These are phyloP conservation scores for Eciton burchellii DNA, from an alignment of 1,140 invertebrate species.

Conservation along the genomic window DNA sequence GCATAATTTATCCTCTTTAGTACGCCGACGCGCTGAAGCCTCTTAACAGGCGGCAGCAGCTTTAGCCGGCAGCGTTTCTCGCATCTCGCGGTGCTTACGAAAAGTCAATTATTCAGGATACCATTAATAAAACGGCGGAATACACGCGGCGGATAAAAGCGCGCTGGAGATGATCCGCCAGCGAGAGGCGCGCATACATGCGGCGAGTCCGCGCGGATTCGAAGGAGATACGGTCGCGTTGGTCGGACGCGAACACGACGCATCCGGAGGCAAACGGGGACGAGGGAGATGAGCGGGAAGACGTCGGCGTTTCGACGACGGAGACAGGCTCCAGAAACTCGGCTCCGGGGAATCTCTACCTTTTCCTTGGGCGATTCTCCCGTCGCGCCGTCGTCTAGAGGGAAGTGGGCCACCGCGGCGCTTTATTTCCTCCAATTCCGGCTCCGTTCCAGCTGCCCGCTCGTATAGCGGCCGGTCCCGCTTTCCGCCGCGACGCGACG, in stretches of 20 bases:
- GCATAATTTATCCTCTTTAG: slow-evolving; percentile 57
- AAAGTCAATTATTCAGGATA: slow-evolving; percentile 69
- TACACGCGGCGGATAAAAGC: slow-evolving; percentile 59
- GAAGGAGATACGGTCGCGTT: slow-evolving; percentile 53
- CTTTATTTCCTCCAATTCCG: slow-evolving; percentile 71
- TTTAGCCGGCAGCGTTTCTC: slow-evolving; percentile 14
- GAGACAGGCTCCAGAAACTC: slow-evolving; percentile 58
- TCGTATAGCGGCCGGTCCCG: slow-evolving; percentile 48
- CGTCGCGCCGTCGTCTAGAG: not conserved
- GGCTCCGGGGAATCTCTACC: slow-evolving; percentile 56
- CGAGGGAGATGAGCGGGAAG: slow-evolving; percentile 4
- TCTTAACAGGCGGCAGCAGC: slow-evolving; percentile 24
- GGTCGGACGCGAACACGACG: not conserved
- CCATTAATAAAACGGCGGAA: slow-evolving; percentile 66
- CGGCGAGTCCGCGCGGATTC: slow-evolving; percentile 4
- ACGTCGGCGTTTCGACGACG: slow-evolving; percentile 16
- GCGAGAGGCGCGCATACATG: not conserved
- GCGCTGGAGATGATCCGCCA: slow-evolving; percentile 56
- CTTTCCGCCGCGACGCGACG: slow-evolving; percentile 15
- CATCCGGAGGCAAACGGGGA: slow-evolving; percentile 13
- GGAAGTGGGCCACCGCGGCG: slow-evolving; percentile 71
- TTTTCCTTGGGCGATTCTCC: slow-evolving; percentile 59
- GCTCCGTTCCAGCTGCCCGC: not conserved
- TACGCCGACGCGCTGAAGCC: slow-evolving; percentile 25
- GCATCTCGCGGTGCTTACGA: not conserved